Conservation (phyloP, 2,113 vertebrate species). For the Gobius niger region DNA sequence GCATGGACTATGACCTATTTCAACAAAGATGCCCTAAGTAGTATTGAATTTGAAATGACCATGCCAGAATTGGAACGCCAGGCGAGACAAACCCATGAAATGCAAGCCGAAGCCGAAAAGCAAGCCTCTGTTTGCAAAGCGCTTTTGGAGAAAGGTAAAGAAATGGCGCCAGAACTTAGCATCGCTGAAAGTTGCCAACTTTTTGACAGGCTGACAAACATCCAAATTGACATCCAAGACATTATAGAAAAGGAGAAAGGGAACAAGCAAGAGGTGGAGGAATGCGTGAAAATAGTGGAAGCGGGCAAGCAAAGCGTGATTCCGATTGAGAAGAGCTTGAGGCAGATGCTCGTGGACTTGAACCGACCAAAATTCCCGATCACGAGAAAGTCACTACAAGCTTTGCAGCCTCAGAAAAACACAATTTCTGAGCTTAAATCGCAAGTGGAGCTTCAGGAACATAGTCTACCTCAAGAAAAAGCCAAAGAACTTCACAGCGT, state of each 20-base stretch:
- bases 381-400: conserved; percentile 59
- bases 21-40: conserved; percentile 47
- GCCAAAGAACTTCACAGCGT: conserved; percentile 55
- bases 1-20: conserved; percentile 73
- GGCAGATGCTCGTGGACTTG: conserved; percentile 58
- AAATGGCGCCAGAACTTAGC: conserved; percentile 77
- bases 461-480: conserved; percentile 60
- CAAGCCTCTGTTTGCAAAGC: conserved; percentile 72
- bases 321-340: conserved; percentile 74
- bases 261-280: conserved; percentile 74
- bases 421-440: conserved; percentile 66
- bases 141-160: conserved; percentile 73
- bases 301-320: conserved; percentile 69
- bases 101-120: conserved; percentile 74
- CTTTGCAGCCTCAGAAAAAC: conserved; percentile 60
- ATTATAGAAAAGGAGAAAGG: conserved; percentile 73
- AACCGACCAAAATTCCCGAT: conserved; percentile 64
- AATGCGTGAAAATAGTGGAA: conserved; percentile 61
- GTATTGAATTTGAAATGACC: conserved; percentile 25
- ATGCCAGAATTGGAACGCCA: conserved; percentile 68
- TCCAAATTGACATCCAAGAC: conserved; percentile 77
- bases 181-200: conserved; percentile 82
- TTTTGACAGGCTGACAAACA: conserved; percentile 75
- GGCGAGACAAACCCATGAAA: conserved; percentile 67
- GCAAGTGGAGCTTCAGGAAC: conserved; percentile 61